phyloP scores from a whole-genome alignment of 2,797 vertebrate species.

The Taeniopygia guttata region DNA sequence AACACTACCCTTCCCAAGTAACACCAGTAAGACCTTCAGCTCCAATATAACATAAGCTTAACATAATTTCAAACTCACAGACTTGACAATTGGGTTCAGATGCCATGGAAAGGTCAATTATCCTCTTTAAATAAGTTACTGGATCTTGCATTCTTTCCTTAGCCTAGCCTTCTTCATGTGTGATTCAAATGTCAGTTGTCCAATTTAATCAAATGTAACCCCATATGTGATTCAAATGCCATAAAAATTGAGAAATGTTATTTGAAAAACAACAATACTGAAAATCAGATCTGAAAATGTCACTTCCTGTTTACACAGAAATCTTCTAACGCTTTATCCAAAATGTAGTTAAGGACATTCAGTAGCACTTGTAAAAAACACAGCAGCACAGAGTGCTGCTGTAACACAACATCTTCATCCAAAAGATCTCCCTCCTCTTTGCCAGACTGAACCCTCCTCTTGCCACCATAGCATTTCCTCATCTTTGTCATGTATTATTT shows the following conservation, averaged over 20 bases:
- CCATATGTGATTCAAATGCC: background rate
- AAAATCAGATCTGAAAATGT: background rate
- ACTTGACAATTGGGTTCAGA: constrained; percentile 3
- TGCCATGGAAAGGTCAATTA: constrained; percentile 28
- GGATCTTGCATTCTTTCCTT: background rate
- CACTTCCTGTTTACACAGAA: background rate
- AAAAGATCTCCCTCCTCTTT: background rate
- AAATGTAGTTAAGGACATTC: background rate
- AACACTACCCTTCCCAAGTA: background rate
- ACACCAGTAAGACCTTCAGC: background rate
- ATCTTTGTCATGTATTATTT: background rate
- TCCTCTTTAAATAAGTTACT: constrained; percentile 7
- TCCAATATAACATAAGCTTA: background rate
- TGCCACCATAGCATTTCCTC: background rate
- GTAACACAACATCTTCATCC: background rate
- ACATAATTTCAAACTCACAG: constrained; percentile 16
- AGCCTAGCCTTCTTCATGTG: background rate
- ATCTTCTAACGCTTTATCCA: background rate
- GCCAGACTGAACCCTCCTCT: background rate
- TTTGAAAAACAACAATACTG: constrained; percentile 1
- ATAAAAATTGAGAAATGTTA: background rate
- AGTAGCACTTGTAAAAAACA: background rate
- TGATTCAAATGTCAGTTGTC: constrained; percentile 38
- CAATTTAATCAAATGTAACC: constrained; percentile 12
- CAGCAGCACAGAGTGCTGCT: background rate